phyloP scores from a whole-genome alignment of 1,140 invertebrate species.

The Zaprionus nigranus region DNA sequence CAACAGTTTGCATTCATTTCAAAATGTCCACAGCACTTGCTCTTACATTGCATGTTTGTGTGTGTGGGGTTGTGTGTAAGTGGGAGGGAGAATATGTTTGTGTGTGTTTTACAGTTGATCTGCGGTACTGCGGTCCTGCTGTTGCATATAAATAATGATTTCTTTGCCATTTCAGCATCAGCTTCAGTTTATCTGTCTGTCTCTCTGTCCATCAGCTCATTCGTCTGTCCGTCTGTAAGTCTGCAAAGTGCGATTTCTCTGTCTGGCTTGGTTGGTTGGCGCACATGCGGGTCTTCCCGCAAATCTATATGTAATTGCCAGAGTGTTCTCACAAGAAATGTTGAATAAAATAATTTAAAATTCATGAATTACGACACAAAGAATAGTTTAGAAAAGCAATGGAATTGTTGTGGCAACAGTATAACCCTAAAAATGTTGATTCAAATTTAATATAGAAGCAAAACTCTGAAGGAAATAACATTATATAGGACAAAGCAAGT shows the following conservation, averaged over 20 bases:
- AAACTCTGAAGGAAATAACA: no score
- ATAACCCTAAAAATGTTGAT: no score
- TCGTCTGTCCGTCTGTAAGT: background rate
- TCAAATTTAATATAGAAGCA: no score
- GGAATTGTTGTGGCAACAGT: background rate
- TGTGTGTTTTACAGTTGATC: slow-evolving; percentile 33
- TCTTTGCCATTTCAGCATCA: slow-evolving; percentile 55
- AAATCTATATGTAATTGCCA: slow-evolving; percentile 45
- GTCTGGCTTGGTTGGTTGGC: background rate
- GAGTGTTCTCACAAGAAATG: background rate
- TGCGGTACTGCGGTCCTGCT: slow-evolving; percentile 33
- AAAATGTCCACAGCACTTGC: slow-evolving; percentile 20
- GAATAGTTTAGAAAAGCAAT: background rate
- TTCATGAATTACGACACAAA: background rate
- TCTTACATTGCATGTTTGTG: slow-evolving; percentile 8
- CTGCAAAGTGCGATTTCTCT: background rate
- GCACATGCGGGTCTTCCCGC: slow-evolving; percentile 38
- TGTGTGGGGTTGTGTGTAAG: background rate
- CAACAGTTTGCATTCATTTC: slow-evolving; percentile 69
- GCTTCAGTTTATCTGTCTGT: slow-evolving; percentile 16
- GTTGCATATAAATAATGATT: slow-evolving; percentile 69
- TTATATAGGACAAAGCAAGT: no score
- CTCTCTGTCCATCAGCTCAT: slow-evolving; percentile 17
- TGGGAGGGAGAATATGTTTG: background rate
- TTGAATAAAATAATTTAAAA: background rate